Base-by-base conservation (phyloP, 1,140 invertebrate genomes). In the Diachasma alloeum region DNA sequence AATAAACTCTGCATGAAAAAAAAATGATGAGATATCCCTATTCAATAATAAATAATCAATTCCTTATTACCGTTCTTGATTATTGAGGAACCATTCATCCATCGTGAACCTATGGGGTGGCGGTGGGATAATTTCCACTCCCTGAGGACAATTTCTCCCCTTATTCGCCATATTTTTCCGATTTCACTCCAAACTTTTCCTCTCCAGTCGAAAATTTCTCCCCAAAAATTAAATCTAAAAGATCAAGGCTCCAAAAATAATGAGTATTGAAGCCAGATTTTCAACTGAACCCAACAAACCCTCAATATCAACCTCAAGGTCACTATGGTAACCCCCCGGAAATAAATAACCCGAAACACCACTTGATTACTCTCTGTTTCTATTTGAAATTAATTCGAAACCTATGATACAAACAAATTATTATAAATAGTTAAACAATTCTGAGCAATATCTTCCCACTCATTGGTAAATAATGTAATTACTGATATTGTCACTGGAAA, bases 51-150 rank as follows among this genome's bases (percentile, higher is more conserved):
- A 10, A 24, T 19, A 24, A 39, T 10, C 11, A 44, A 68, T 48
- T 10, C 5, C 19, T 48, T 71, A 48, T 26, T 83, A 87, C 86
- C 81, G 82, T 48, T 76, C 75, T 68, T 90, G 88, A 83, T 94
- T 94, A 81, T 93, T 94, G 56, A 93, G 85, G 83, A 92, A 90
- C 95, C 95, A 96, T 87, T 96, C 94, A 56, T 91, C 86, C 44
- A 94, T 83, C 0, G 93, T 94, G 81, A 93, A 95, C 80, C 91
- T 92, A 4, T 91, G 86, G 39, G 91, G 85, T 10, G 91, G 88
- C 24, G 91, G 91, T 26, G 92, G 91, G 78, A 91, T 87, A 42
- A 90, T 74, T 26, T 77, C 78, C 26, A 78, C 17, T 6, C 17
- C 17, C 48, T 53, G 15, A 6, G n/a, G 6, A n/a, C 1, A 3